Percentiles rank a stretch among this genome's conserved stretches.
These are phyloP conservation scores for Masticophis lateralis DNA, from an alignment of 2,797 vertebrate species.

Conservation along the genomic window DNA sequence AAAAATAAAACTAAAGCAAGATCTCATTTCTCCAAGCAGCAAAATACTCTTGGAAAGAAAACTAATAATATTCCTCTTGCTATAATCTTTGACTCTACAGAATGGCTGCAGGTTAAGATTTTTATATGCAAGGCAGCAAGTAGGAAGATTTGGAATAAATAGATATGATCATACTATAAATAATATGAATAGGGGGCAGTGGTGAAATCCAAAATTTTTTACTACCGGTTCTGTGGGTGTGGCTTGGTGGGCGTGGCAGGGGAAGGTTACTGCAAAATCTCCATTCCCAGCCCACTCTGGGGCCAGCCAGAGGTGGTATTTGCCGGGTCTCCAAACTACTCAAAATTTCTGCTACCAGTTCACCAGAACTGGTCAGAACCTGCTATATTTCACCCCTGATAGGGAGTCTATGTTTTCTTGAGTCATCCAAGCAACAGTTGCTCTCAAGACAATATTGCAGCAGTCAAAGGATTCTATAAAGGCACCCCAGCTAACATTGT, in stretches of 20 bases:
- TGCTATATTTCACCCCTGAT: too few species aligned
- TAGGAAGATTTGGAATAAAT: not conserved
- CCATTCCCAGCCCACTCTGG: too few species aligned
- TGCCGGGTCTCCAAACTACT: too few species aligned
- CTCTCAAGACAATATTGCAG: not conserved
- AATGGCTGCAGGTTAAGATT: not conserved
- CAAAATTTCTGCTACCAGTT: too few species aligned
- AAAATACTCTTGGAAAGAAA: not conserved
- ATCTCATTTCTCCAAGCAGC: not conserved
- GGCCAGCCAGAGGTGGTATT: too few species aligned
- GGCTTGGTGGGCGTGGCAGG: too few species aligned
- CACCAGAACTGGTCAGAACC: too few species aligned
- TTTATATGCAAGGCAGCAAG: not conserved
- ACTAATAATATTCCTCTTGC: not conserved
- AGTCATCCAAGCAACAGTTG: not conserved
- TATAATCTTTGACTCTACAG: not conserved
- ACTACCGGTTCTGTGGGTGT: too few species aligned
- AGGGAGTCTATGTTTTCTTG: not conserved
- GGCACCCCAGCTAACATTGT: not conserved
- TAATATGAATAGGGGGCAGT: not conserved
- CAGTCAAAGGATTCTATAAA: not conserved
- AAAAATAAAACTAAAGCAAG: not conserved
- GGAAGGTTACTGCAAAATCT: too few species aligned
- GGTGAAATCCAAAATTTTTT: too few species aligned
- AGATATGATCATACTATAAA: not conserved